Conservation (phyloP, 1,140 invertebrate species). For the Bicyclus anynana region DNA sequence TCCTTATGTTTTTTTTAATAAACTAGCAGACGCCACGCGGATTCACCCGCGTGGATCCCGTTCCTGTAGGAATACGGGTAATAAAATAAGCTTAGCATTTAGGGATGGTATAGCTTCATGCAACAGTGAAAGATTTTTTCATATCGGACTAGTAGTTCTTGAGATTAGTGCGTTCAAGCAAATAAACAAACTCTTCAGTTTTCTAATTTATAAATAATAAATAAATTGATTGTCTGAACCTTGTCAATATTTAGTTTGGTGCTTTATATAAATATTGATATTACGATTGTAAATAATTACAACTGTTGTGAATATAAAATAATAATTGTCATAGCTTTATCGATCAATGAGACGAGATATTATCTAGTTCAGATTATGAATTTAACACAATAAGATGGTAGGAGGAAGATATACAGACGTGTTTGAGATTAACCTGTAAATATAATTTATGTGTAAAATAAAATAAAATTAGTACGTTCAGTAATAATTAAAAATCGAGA, state of each 20-base stretch:
- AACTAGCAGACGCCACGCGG: no score
- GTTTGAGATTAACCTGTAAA: constrained; percentile 38
- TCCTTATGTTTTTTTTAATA: no score
- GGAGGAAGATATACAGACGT: constrained; percentile 49
- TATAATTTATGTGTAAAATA: constrained; percentile 10
- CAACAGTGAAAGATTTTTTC: no score
- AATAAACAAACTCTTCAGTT: no score
- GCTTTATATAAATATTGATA: not conserved
- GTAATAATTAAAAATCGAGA: constrained; percentile 1
- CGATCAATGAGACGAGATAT: constrained; percentile 1
- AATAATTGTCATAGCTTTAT: not conserved
- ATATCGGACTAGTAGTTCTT: no score
- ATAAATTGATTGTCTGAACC: not conserved
- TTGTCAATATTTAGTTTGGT: not conserved
- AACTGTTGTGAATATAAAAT: not conserved
- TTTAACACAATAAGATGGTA: constrained; percentile 19
- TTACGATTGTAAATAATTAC: not conserved
- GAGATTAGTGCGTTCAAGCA: no score
- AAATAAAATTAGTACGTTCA: no score
- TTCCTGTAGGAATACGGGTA: no score
- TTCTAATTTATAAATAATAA: no score
- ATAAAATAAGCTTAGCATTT: no score
- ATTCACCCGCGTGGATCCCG: no score
- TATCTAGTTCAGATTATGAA: constrained; percentile 19
- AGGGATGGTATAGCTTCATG: no score